Evolutionary conservation across 2,797 vertebrate genomes (phyloP).

Genomic region (Myripristis jacobus): DNA sequence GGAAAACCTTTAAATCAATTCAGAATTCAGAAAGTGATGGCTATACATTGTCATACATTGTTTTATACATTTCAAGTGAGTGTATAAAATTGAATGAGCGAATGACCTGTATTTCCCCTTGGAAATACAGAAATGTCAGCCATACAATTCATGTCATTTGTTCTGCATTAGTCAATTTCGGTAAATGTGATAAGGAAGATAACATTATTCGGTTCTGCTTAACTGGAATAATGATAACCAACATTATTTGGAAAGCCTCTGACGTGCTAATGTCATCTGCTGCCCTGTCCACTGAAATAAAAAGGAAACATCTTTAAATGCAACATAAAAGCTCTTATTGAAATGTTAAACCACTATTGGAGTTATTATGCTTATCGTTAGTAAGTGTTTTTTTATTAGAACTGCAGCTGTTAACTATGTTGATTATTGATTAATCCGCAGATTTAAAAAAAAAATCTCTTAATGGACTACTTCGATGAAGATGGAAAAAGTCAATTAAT

Average conservation of each 20-base stretch:
- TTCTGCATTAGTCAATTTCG: neutral
- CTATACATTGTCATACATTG: neutral
- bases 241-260: no score
- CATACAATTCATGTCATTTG: neutral
- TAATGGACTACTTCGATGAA: no score
- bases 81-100: neutral
- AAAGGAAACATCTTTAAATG: neutral
- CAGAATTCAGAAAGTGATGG: no score
- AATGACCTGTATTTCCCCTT: no score
- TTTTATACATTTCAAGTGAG: neutral
- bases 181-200: neutral
- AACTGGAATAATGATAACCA: no score
- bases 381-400: neutral
- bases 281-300: neutral
- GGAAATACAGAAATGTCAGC: neutral
- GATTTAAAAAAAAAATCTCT: no score
- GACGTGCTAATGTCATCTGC: no score
- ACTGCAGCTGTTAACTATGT: no score
- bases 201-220: neutral
- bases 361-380: constrained; percentile 39
- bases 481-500: no score
- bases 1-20: no score
- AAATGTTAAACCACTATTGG: constrained; percentile 4
- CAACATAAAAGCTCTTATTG: neutral
- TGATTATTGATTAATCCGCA: no score